Evolutionary conservation across 2,888 invertebrate genomes (phyloP).

Genomic region (Tholera decimalis): DNA sequence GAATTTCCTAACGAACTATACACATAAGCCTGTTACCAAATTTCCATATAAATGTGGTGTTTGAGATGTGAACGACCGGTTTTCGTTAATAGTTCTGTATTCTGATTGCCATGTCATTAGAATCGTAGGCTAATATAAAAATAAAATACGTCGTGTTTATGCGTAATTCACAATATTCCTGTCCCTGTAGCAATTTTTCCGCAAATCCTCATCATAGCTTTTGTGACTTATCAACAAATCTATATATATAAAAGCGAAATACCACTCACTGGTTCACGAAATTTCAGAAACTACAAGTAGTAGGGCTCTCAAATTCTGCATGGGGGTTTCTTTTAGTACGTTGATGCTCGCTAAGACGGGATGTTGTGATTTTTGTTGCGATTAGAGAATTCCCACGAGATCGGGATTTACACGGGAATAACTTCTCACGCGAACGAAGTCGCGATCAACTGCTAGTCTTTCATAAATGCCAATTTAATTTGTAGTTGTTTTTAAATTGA

Average conservation of each 20-base stretch:
- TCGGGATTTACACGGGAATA: too few species aligned
- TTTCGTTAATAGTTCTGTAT: conserved; percentile 74
- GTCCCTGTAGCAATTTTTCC: background rate
- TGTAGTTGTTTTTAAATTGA: background rate
- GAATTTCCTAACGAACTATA: conserved; percentile 38
- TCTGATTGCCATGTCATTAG: conserved; percentile 47
- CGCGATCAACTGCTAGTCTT: too few species aligned
- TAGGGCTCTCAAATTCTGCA: too few species aligned
- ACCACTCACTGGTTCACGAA: too few species aligned
- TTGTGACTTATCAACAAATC: background rate
- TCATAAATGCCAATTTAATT: too few species aligned
- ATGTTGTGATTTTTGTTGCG: too few species aligned
- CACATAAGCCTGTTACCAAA: conserved; percentile 59
- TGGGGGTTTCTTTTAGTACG: too few species aligned
- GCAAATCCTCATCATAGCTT: background rate
- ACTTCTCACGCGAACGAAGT: too few species aligned
- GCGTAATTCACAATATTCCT: background rate
- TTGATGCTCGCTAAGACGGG: too few species aligned
- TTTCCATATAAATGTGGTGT: conserved; percentile 80
- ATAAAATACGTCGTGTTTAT: background rate
- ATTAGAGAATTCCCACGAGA: too few species aligned
- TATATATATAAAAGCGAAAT: too few species aligned
- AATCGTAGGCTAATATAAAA: conserved; percentile 17
- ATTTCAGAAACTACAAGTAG: too few species aligned
- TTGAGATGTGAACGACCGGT: conserved; percentile 75